Base-by-base conservation (phyloP, 2,113 vertebrate species). In the Leptobrachium ailaonicum region DNA sequence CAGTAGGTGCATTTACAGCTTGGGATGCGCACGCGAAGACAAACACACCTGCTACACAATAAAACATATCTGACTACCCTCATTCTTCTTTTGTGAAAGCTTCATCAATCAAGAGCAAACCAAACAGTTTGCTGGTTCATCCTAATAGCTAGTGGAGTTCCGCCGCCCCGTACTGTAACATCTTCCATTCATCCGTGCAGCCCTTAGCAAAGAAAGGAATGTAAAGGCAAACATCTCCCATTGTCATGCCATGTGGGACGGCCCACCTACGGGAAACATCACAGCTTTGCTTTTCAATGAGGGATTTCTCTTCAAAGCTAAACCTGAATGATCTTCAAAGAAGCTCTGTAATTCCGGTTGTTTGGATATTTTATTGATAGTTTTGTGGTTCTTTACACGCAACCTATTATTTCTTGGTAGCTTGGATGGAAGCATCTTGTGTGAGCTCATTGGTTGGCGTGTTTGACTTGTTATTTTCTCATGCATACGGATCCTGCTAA, bases 301-400 rank as follows among this genome's bases (percentile, higher is more conserved):
- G 73, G 64, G 47, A 75, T 62, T 44, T 63, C 14, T 53, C 64
- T 80, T 80, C 79, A 80, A 80, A 80, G 79, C 53, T 47, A 69
- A 60, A 75, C 11, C 66, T 69, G 62, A 75, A 81, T 74, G 79
- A 67, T 74, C 72, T 81, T 81, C 79, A 81, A 81, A 81, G 71
- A 66, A 12, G 20, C 3, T 67, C 62, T 67, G 53, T 75, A 75
- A 74, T 74, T 81, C 79, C 72, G 47, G 53, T 6, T 20, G 66
- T 75, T 42, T 14, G 64, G 60, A 69, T 53, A 62, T 69, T 75
- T 6, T 53, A 50, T 41, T 9, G 63, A 45, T 41, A 53, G 20
- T 60, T 63, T 74, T 62, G 41, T 45, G 41, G 20, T 67, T 62
- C 58, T 44, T 45, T 40, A 45, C 71, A 74, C 14, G 42, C 71